phyloP scores from a whole-genome alignment of 2,888 invertebrate genomes.

The Drosophila nr. fundita region DNA sequence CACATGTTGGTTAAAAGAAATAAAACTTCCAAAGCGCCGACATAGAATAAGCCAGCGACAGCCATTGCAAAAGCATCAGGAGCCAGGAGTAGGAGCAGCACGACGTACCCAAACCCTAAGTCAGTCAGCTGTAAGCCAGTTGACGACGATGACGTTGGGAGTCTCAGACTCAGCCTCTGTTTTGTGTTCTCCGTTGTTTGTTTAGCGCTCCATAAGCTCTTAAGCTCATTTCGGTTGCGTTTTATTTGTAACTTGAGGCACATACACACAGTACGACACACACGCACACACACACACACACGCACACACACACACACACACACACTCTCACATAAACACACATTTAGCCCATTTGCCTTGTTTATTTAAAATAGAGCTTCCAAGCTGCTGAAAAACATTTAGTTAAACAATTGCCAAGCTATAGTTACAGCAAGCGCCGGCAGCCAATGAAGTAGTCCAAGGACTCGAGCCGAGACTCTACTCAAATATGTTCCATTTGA shows the following conservation, averaged over 20 bases:
- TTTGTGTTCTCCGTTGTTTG: slow-evolving; percentile 76
- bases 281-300: slow-evolving; percentile 19
- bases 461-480: not conserved
- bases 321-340: slow-evolving; percentile 15
- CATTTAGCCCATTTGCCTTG: slow-evolving; percentile 44
- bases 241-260: slow-evolving; percentile 79
- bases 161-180: slow-evolving; percentile 36
- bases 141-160: slow-evolving; percentile 44
- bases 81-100: not conserved
- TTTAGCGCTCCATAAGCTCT: slow-evolving; percentile 80
- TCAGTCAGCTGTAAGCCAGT: slow-evolving; percentile 61
- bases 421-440: not conserved
- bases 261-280: slow-evolving; percentile 34
- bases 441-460: slow-evolving; percentile 1
- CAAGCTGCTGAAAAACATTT: slow-evolving; percentile 69
- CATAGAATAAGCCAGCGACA: slow-evolving; percentile 50
- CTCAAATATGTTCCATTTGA: not conserved
- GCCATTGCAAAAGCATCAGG: slow-evolving; percentile 1
- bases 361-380: slow-evolving; percentile 80
- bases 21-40: slow-evolving; percentile 40
- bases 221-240: slow-evolving; percentile 78
- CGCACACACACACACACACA: slow-evolving; percentile 27
- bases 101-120: slow-evolving; percentile 15
- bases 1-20: slow-evolving; percentile 37
- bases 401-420: slow-evolving; percentile 64